Evolutionary conservation across 2,113 vertebrate genomes (phyloP), one percentile per base, ranked within the genome.

Genomic region (Hemibates koningsi): DNA sequence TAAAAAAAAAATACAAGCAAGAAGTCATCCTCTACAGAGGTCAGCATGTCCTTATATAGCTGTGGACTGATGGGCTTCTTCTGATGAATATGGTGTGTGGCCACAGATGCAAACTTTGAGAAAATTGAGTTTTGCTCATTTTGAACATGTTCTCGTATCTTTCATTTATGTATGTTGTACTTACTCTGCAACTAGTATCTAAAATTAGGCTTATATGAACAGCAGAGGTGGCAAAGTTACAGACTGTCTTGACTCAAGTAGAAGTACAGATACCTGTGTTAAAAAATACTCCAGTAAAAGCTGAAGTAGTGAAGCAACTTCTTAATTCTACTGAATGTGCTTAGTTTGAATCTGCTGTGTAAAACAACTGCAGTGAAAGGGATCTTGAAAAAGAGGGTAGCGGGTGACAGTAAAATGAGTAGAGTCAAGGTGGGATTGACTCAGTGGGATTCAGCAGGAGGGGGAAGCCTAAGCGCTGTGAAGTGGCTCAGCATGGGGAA

Each of bases 11-110:
- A 27, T 2, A 27, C 43, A 24, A 59, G 14, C 4, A 12, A 34
- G 63, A 48, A 27, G 29, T 66, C 14, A 21, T 5, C 36, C 7
- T 61, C 4, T 21, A 21, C n/a, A 38, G 3, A 6, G 12, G 13
- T 16, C 56, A 82, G 11, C 32, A 81, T 88, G 50, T 48, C 89
- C 84, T 41, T 91, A 80, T 90, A 89, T 71, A 85, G 88, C 53
- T 76, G 53, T n/a, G 38, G 61, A 36, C 10, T 63, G 9, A 43
- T 32, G 10, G 27, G 19, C 54, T 6, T 27, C 27, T 24, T 17
- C 16, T 78, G 3, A 50, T 29, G 5, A 52, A 13, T 19, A 80
- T 11, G 17, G 16, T 13, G 54, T 7, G 5, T 3, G 16, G 27
- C 41, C 19, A n/a, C 34, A 59, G n/a, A 78, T 50, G 45, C 24